Conservation (phyloP, 2,797 vertebrate species). For the Protosalanx chinensis region DNA sequence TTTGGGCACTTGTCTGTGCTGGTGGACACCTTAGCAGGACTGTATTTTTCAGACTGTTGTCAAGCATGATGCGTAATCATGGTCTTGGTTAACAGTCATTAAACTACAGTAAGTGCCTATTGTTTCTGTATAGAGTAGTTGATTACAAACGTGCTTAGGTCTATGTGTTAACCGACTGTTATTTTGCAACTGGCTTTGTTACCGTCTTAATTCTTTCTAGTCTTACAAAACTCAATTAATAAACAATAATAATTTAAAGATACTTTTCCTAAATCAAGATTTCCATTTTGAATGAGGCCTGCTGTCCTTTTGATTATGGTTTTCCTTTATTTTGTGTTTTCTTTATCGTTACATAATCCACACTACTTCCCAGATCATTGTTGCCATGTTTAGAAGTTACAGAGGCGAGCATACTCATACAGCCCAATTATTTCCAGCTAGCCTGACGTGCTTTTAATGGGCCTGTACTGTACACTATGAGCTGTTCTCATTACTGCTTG, state of each 20-base stretch:
- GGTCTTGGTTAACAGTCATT: too few relatives aligned
- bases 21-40: conserved; percentile 18
- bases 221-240: background rate
- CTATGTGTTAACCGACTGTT: background rate
- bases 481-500: too few relatives aligned
- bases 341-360: background rate
- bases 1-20: conserved; percentile 61
- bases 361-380: background rate
- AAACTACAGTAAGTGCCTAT: too few relatives aligned
- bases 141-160: conserved; percentile 13
- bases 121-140: background rate
- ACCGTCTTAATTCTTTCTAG: too few relatives aligned
- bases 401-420: background rate
- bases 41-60: too few relatives aligned
- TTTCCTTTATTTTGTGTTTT: background rate
- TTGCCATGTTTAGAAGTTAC: background rate
- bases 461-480: too few relatives aligned
- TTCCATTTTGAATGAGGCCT: too few relatives aligned
- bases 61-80: too few relatives aligned
- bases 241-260: background rate
- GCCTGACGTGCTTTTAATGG: too few relatives aligned
- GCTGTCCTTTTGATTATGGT: too few relatives aligned
- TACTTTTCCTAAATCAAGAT: background rate
- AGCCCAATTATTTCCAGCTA: background rate
- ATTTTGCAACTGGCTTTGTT: background rate